Base-by-base conservation (phyloP, 2,797 vertebrate species). In the Clarias fuscus region DNA sequence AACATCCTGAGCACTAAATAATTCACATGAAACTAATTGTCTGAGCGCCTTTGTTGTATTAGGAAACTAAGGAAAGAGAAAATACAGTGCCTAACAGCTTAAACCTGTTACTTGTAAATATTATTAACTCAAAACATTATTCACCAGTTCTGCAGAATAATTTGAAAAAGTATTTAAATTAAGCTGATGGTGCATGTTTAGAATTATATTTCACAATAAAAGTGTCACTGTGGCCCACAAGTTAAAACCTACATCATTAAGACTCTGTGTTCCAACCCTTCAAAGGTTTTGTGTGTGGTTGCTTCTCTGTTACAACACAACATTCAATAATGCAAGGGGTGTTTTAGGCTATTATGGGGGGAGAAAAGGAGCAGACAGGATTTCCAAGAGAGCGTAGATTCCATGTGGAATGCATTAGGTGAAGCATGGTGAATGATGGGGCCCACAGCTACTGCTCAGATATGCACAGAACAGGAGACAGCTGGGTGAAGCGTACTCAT, bases 11-110 rank as follows among this genome's bases (percentile, higher is more conserved):
- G 14, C 59, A 17, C 78, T 64, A 43, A 64, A 80, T 80, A 64
- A 80, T 80, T 91, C 53, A 86, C 76, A 83, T 83, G 61, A 59
- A 85, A 67, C 84, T 89, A 89, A 90, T 91, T 90, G 89, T 87
- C 65, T 80, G 73, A 80, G 85, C 80, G 82, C 68, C 86, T 85
- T 75, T 84, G 77, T 86, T 86, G 5, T 86, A 85, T 90, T 88
- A 84, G 48, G 48, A 3, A 53, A 53, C 48, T 87, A 83, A 83
- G 87, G 43, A 72, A 68, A 84, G 61, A 82, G 61, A 40, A 75
- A 40, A 58, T 71, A 64, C 61, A 43, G 22, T 65, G 33, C 59
- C 61, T 22, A 22, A 8, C 22, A 22, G 30, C 30, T 30, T 67
- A 48, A 65, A 65, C 7, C 24, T 24, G 79, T 81, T 48, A 15